Percentiles rank a stretch among this genome's conserved stretches.
These are phyloP conservation scores for Nyctereutes procyonoides DNA, from an alignment of 2,113 vertebrate genomes.

Conservation along the genomic window DNA sequence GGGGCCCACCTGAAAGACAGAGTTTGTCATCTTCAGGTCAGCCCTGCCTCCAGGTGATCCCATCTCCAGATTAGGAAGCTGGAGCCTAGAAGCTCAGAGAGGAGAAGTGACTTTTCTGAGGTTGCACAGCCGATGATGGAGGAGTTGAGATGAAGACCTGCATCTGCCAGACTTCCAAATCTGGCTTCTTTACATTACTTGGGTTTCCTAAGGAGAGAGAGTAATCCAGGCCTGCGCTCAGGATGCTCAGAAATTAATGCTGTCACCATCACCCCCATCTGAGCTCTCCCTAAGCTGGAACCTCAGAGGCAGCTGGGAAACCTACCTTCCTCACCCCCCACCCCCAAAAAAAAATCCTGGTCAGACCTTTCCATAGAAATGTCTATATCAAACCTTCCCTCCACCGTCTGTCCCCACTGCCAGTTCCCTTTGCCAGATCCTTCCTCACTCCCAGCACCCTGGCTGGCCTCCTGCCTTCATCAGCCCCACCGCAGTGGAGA, in stretches of 20 bases:
- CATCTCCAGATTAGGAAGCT: not conserved
- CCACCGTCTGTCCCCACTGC: not conserved
- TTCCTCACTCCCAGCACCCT: not conserved
- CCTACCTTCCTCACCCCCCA: not conserved
- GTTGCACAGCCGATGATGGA: not conserved
- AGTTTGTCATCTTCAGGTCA: too few relatives aligned
- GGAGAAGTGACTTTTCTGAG: not conserved
- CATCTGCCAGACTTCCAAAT: not conserved
- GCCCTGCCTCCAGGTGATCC: not conserved
- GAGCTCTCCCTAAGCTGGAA: not conserved
- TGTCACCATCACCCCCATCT: fast-evolving
- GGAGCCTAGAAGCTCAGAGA: not conserved
- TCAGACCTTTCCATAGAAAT: not conserved
- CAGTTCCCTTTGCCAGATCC: not conserved
- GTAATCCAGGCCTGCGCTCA: not conserved
- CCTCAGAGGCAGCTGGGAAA: not conserved
- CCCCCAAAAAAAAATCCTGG: not conserved
- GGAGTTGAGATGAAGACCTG: not conserved
- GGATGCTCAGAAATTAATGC: not conserved
- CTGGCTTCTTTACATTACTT: not conserved
- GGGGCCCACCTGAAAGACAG: not conserved
- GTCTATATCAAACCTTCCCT: not conserved
- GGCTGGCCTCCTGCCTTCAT: not conserved
- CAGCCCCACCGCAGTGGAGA: not conserved
- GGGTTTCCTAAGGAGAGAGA: not conserved